Evolutionary conservation across 2,888 invertebrate genomes (phyloP).

Genomic region (Endotricha flammealis): DNA sequence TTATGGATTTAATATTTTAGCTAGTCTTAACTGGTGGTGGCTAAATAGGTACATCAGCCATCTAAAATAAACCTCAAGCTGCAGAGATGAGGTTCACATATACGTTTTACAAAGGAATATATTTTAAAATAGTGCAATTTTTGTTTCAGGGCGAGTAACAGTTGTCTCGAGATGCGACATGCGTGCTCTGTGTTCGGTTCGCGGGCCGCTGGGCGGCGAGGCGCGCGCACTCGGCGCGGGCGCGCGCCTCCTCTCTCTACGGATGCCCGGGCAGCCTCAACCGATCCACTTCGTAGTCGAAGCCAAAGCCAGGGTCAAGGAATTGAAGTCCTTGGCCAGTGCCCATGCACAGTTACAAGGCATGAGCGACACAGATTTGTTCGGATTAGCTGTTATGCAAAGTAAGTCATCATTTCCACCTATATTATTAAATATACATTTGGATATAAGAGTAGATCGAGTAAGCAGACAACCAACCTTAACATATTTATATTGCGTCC

Average conservation of each 20-base stretch:
- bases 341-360: slow-evolving; percentile 88
- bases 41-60: no score
- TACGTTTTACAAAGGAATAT: no score
- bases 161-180: slow-evolving; percentile 80
- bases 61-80: no score
- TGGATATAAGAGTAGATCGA: no score
- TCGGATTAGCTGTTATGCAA: slow-evolving; percentile 90
- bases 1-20: no score
- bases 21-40: no score
- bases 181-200: slow-evolving; percentile 89
- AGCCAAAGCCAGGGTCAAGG: slow-evolving; percentile 90
- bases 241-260: slow-evolving; percentile 81
- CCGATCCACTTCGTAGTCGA: slow-evolving; percentile 79
- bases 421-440: no score
- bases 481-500: slow-evolving; percentile 11
- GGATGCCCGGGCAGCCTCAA: slow-evolving; percentile 77
- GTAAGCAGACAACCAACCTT: no score
- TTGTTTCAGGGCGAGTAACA: slow-evolving; percentile 67
- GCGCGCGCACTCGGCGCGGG: slow-evolving; percentile 81
- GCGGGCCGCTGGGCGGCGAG: slow-evolving; percentile 89
- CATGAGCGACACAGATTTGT: slow-evolving; percentile 90
- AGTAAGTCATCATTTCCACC: slow-evolving; percentile 81
- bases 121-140: slow-evolving; percentile 5
- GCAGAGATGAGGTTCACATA: no score
- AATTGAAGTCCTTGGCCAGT: slow-evolving; percentile 89